Percentiles rank a stretch among this genome's conserved stretches.
Conservation (phyloP, 2,888 invertebrate genomes). For the Cetonia aurata region DNA sequence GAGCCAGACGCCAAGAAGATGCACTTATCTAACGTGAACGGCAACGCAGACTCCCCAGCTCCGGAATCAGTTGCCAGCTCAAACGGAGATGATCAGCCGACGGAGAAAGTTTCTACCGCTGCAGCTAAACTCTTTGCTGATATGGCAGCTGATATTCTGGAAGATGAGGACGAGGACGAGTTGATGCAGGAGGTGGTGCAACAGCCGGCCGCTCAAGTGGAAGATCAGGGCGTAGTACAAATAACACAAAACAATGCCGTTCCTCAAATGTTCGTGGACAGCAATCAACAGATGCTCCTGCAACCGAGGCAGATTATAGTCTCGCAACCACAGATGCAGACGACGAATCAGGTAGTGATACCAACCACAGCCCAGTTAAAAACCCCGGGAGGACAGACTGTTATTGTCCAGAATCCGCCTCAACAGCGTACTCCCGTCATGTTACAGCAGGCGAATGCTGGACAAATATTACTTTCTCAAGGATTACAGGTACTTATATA, state of each 20-base stretch:
- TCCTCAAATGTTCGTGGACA: slow-evolving; percentile 63
- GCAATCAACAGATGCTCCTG: slow-evolving; percentile 64
- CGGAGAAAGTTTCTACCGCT: slow-evolving; percentile 81
- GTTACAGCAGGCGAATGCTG: slow-evolving; percentile 61
- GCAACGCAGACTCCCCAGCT: slow-evolving; percentile 65
- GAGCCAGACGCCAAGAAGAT: slow-evolving; percentile 67
- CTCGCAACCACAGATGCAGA: slow-evolving; percentile 60
- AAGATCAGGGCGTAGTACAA: slow-evolving; percentile 52
- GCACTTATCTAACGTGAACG: slow-evolving; percentile 58
- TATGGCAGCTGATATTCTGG: slow-evolving; percentile 85
- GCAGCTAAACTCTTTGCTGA: slow-evolving; percentile 90
- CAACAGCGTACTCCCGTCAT: slow-evolving; percentile 61
- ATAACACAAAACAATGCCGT: slow-evolving; percentile 46
- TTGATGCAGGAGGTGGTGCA: slow-evolving; percentile 60
- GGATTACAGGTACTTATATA: slow-evolving; percentile 60
- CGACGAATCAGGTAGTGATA: slow-evolving; percentile 56
- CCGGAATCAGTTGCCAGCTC: slow-evolving; percentile 67
- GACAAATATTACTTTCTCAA: slow-evolving; percentile 63
- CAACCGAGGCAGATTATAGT: slow-evolving; percentile 70
- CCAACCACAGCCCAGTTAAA: slow-evolving; percentile 62
- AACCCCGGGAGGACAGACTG: slow-evolving; percentile 62
- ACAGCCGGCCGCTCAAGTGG: slow-evolving; percentile 25
- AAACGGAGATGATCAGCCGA: slow-evolving; percentile 67
- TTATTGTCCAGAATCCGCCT: slow-evolving; percentile 63
- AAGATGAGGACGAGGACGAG: slow-evolving; percentile 78